Percentiles rank a stretch among this genome's conserved stretches.
These are phyloP conservation scores for Eubucco bourcierii DNA, from an alignment of 2,113 vertebrate species.

Conservation along the genomic window DNA sequence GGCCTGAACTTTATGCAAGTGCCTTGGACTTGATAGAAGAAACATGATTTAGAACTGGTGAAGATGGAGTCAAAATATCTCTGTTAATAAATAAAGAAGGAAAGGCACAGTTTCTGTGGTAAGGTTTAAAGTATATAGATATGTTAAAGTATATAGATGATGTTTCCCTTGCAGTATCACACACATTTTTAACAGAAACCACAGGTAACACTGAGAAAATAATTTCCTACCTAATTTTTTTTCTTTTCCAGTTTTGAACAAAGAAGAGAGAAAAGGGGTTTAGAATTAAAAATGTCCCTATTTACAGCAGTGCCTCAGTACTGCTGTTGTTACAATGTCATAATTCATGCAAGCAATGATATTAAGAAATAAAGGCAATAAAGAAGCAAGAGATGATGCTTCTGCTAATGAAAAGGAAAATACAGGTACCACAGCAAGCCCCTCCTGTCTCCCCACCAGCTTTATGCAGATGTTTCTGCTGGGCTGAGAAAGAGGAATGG, in stretches of 20 bases:
- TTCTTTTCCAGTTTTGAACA: conserved; percentile 4
- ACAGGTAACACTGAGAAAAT: neutral
- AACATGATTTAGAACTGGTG: neutral
- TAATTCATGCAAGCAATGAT: neutral
- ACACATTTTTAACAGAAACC: neutral
- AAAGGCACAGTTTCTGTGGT: neutral
- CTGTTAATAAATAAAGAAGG: neutral
- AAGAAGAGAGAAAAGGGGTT: neutral
- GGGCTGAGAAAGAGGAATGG: neutral
- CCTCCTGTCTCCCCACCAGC: neutral
- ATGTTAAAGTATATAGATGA: no score
- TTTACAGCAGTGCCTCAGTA: neutral
- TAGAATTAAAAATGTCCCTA: neutral
- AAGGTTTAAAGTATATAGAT: neutral
- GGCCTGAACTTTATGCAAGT: neutral
- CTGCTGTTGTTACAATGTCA: neutral
- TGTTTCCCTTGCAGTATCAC: neutral
- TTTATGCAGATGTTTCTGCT: neutral
- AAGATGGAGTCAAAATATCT: neutral
- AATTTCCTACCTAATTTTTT: neutral
- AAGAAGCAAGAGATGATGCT: neutral
- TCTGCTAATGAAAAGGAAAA: neutral
- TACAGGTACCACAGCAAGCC: neutral
- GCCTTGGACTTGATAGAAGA: neutral
- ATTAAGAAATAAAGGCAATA: neutral